Evolutionary conservation across 2,797 vertebrate species (phyloP), one percentile per base, ranked within the genome.

Genomic region (Urophycis tenuis): DNA sequence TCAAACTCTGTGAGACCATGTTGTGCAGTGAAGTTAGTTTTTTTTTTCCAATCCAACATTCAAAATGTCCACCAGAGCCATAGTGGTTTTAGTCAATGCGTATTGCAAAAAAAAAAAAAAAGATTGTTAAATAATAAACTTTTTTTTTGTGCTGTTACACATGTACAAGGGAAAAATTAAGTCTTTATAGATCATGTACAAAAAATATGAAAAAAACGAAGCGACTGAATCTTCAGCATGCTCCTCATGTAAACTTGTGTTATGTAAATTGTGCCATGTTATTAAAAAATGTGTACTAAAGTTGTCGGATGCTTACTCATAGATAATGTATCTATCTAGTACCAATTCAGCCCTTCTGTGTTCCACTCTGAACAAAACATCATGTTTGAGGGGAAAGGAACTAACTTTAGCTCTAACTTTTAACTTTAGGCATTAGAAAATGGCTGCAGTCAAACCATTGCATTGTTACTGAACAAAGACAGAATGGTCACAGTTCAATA

Each of bases 261-360:
- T 94, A 95, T 97, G 97, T 99, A 96, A 96, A 97, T 96, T 96
- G 97, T 99, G 95, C 96, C 97, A 98, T 97, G 97, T 99, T 96
- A 99, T 98, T 98, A 98, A 99, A 99, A 97, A 97, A 95, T 96
- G 95, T 97, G 96, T 98, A 97, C 95, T 94, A 93, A 96, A 73
- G 25, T 80, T 29, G 86, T 82, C 60, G 29, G 60, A 79, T 87
- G 25, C 33, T 77, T 78, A 39, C 41, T 53, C 76, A 60, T 83
- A 84, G 72, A 74, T 70, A 75, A 35, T 71, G 41, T 9, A 36
- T 9, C 35, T 36, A 36, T 36, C n/a, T 60, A n/a, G 22, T 2
- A 60, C n/a, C 17, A n/a, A 60, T 60, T 60, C 22, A 60, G 53
- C 45, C 45, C 2, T 25, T 60, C 19, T 7, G 22, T 60, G 19